A percentile compares a stretch with the other conserved stretches of the same genome.
Evolutionary conservation across 2,888 invertebrate genomes (phyloP).

Genomic region (Pseudeuparius sepicola): DNA sequence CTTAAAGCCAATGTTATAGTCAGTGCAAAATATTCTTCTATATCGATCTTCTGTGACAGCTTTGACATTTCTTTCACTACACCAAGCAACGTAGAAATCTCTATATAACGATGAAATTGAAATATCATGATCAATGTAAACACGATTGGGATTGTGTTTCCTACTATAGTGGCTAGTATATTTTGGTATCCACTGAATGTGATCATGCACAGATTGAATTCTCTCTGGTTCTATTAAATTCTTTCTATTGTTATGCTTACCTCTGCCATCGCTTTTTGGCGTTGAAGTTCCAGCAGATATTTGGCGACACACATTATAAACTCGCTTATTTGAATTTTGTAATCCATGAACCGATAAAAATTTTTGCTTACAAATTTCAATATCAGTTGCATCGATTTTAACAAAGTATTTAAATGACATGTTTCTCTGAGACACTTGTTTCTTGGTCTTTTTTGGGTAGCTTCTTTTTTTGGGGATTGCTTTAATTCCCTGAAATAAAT

Average conservation of each 20-base stretch:
- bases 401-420: slow-evolving; percentile 7
- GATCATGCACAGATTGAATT: slow-evolving; percentile 7
- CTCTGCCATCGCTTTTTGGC: slow-evolving; percentile 4
- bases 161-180: slow-evolving; percentile 8
- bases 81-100: slow-evolving; percentile 14
- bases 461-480: too few species aligned
- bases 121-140: slow-evolving; percentile 9
- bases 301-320: slow-evolving; percentile 8
- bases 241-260: slow-evolving; percentile 7
- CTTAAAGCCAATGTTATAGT: slow-evolving; percentile 9
- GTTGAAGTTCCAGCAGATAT: not conserved
- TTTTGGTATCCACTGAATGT: slow-evolving; percentile 9
- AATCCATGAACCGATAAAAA: slow-evolving; percentile 5
- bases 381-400: slow-evolving; percentile 3
- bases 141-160: slow-evolving; percentile 7
- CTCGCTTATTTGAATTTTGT: too few species aligned
- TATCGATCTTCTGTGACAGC: slow-evolving; percentile 9
- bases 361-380: slow-evolving; percentile 4
- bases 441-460: too few species aligned
- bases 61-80: not conserved
- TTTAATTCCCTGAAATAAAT: slow-evolving; percentile 13
- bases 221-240: slow-evolving; percentile 8
- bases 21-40: slow-evolving; percentile 11
- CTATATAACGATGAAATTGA: slow-evolving; percentile 19
- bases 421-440: too few species aligned